A percentile compares a stretch with the other conserved stretches of the same genome.
These are phyloP conservation scores for Torymus tubicola DNA, from an alignment of 2,888 invertebrate species.

Conservation along the genomic window DNA sequence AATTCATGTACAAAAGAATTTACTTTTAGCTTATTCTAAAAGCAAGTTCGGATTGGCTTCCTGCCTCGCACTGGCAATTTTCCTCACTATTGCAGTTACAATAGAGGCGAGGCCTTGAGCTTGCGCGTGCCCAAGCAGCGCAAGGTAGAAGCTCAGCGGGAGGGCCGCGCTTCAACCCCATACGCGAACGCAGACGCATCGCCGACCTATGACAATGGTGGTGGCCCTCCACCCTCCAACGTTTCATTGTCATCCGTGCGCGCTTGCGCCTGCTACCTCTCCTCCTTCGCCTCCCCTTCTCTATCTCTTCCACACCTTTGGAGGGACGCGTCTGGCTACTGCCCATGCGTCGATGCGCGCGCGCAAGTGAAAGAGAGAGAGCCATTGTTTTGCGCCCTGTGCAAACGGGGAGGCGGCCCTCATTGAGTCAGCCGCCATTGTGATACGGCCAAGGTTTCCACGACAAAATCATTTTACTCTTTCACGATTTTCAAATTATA, in stretches of 20 bases:
- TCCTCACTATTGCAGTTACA: constrained; percentile 34
- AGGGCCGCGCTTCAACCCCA: constrained; percentile 56
- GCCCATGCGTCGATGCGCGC: constrained; percentile 75
- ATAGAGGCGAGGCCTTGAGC: constrained; percentile 60
- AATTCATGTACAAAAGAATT: background rate
- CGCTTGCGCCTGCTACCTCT: constrained; percentile 2
- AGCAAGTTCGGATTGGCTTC: too few species aligned
- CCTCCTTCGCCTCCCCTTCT: constrained; percentile 11
- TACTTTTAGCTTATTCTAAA: too few species aligned
- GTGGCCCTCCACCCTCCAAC: constrained; percentile 69
- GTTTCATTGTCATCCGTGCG: constrained; percentile 72
- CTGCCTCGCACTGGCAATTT: constrained; percentile 27
- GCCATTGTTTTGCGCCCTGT: constrained; percentile 70
- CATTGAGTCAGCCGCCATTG: constrained; percentile 59
- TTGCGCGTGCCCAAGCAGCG: constrained; percentile 59
- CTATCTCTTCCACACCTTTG: too few species aligned
- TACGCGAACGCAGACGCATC: constrained; percentile 72
- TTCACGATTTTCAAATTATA: too few species aligned
- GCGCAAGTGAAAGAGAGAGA: constrained; percentile 32
- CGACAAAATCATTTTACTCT: too few species aligned
- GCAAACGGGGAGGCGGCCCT: constrained; percentile 69
- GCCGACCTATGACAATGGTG: constrained; percentile 74
- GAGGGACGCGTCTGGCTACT: constrained; percentile 59
- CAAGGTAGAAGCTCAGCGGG: constrained; percentile 36
- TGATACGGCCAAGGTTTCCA: constrained; percentile 7